phyloP scores from a whole-genome alignment of 1,140 invertebrate genomes.

The Drosophila ananassae region DNA sequence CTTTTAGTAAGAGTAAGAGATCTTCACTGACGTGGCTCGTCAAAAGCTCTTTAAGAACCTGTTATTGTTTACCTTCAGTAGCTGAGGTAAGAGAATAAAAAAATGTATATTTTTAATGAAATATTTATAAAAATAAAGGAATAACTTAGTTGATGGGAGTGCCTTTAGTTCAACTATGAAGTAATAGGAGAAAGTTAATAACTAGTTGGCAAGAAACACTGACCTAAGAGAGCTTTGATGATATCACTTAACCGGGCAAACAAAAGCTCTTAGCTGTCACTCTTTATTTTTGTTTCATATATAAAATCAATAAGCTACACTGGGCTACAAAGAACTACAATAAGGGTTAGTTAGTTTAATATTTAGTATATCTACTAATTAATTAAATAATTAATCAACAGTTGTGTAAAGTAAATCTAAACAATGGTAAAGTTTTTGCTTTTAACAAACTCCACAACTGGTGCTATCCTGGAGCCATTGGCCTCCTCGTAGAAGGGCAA shows the following conservation, averaged over 20 bases:
- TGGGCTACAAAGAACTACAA: too few species aligned
- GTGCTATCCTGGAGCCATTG: slow-evolving; percentile 69
- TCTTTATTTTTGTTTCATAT: neutral
- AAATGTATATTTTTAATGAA: too few species aligned
- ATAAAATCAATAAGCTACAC: neutral
- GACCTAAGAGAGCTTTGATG: neutral
- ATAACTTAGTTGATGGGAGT: neutral
- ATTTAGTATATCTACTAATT: too few species aligned
- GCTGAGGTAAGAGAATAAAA: too few species aligned
- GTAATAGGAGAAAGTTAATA: neutral
- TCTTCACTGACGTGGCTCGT: neutral
- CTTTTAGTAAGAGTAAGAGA: neutral
- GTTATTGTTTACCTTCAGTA: neutral
- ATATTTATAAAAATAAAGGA: neutral
- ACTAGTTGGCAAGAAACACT: too few species aligned
- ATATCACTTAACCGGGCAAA: neutral
- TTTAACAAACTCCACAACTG: slow-evolving; percentile 60
- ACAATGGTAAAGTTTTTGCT: slow-evolving; percentile 16
- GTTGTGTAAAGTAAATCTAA: neutral
- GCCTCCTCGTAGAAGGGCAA: slow-evolving; percentile 82
- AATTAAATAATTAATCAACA: too few species aligned
- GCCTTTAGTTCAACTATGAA: too few species aligned
- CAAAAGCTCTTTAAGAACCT: neutral
- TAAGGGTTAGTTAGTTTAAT: too few species aligned
- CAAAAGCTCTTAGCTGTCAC: neutral